Evolutionary conservation across 1,140 invertebrate species (phyloP).

Genomic region (Phthorimaea operculella): DNA sequence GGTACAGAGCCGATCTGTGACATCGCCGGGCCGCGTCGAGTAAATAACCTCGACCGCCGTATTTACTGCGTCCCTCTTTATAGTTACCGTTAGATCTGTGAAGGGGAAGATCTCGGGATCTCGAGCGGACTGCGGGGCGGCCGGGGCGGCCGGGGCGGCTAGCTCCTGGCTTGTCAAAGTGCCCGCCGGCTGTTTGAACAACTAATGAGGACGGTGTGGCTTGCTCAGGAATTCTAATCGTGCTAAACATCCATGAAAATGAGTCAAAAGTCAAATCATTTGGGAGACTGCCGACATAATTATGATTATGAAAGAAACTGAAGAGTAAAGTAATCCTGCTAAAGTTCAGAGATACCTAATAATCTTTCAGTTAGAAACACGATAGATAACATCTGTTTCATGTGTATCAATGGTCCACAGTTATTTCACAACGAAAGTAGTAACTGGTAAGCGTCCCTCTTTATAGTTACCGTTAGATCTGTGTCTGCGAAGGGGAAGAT

Average conservation of each 20-base stretch:
- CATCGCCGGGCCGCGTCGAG: conserved; percentile 6
- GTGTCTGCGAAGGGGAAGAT: conserved; percentile 54
- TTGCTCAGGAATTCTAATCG: too few relatives aligned
- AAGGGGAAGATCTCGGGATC: conserved; percentile 45
- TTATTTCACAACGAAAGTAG: too few relatives aligned
- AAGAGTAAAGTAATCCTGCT: too few relatives aligned
- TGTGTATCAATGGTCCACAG: too few relatives aligned
- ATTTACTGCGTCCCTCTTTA: conserved; percentile 42
- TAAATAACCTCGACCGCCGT: conserved; percentile 35
- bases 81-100: conserved; percentile 48
- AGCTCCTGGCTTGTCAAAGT: conserved; percentile 52
- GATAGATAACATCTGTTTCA: too few relatives aligned
- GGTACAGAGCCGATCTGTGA: background rate
- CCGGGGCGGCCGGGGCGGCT: conserved; percentile 24
- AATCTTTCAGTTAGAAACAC: too few relatives aligned
- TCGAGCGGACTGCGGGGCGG: conserved; percentile 11
- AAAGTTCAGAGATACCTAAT: too few relatives aligned
- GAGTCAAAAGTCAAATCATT: too few relatives aligned
- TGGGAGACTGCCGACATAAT: too few relatives aligned
- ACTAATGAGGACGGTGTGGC: conserved; percentile 36
- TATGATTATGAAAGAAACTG: too few relatives aligned
- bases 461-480: conserved; percentile 48
- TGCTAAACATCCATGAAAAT: too few relatives aligned
- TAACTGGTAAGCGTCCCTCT: conserved; percentile 41
- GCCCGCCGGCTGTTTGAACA: conserved; percentile 61